Percentiles rank a stretch among this genome's conserved stretches.
Conservation (phyloP, 2,888 invertebrate species). For the Ptilodon capucinus region DNA sequence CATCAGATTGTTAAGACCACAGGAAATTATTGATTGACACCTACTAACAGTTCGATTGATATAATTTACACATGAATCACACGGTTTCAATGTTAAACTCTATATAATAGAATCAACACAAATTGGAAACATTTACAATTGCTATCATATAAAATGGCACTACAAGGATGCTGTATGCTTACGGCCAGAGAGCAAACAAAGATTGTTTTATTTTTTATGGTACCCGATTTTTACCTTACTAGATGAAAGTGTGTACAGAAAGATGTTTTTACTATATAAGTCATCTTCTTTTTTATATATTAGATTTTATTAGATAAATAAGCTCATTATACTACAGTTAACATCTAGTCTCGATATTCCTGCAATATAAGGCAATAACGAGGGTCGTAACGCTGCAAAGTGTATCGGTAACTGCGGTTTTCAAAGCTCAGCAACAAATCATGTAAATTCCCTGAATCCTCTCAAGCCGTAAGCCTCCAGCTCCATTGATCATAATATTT, state of each 20-base stretch:
- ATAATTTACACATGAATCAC: constrained; percentile 46
- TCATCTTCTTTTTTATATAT: too few relatives aligned
- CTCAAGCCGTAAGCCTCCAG: constrained; percentile 18
- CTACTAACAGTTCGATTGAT: constrained; percentile 61
- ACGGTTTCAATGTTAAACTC: constrained; percentile 65
- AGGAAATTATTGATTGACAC: constrained; percentile 49
- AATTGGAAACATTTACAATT: constrained; percentile 65
- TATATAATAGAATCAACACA: constrained; percentile 75
- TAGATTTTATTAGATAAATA: too few relatives aligned
- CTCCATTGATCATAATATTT: constrained; percentile 38
- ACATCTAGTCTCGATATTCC: too few relatives aligned
- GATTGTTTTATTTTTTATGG: background rate
- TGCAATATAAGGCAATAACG: background rate
- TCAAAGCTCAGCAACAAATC: background rate
- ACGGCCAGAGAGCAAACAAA: constrained; percentile 13
- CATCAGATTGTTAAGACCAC: constrained; percentile 63
- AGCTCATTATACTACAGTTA: too few relatives aligned
- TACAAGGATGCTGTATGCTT: constrained; percentile 28
- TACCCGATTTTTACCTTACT: too few relatives aligned
- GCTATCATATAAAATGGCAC: constrained; percentile 53
- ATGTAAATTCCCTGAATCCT: background rate
- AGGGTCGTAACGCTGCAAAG: background rate
- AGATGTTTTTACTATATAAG: too few relatives aligned
- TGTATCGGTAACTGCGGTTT: background rate
- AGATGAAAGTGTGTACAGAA: too few relatives aligned